phyloP scores from a whole-genome alignment of 2,888 invertebrate genomes.

The Hedya salicella region DNA sequence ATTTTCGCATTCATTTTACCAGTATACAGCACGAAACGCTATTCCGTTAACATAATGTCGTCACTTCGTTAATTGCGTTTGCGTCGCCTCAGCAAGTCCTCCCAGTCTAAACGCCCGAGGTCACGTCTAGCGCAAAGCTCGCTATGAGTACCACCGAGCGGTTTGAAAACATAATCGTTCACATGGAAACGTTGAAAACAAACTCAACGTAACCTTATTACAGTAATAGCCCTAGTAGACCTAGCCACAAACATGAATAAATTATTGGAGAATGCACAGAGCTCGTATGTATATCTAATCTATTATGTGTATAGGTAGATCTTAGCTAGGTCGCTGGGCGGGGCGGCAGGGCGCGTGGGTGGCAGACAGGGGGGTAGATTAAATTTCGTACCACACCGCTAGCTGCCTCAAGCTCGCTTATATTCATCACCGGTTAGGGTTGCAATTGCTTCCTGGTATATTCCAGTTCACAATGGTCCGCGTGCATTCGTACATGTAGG shows the following conservation, averaged over 20 bases:
- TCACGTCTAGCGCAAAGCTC: constrained; percentile 23
- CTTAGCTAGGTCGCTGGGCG: constrained; percentile 48
- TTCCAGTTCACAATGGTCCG: constrained; percentile 56
- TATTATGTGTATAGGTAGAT: constrained; percentile 37
- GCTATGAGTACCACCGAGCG: constrained; percentile 16
- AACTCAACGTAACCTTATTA: constrained; percentile 53
- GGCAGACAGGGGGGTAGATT: constrained; percentile 80
- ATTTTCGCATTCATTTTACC: neutral
- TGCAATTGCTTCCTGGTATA: constrained; percentile 72
- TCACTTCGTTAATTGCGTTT: constrained; percentile 1
- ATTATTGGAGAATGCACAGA: constrained; percentile 56
- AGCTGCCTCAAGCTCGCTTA: constrained; percentile 69
- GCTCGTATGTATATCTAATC: constrained; percentile 41
- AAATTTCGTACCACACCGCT: constrained; percentile 78
- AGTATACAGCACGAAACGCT: neutral
- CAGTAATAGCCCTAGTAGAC: constrained; percentile 50
- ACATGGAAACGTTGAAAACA: constrained; percentile 73
- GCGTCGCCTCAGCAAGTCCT: constrained; percentile 3
- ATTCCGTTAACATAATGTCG: constrained; percentile 1
- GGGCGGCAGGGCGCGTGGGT: constrained; percentile 57
- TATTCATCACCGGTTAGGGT: constrained; percentile 78
- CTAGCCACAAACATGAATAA: constrained; percentile 67
- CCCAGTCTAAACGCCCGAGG: constrained; percentile 21
- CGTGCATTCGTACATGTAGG: constrained; percentile 23
- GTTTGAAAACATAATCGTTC: constrained; percentile 57